Evolutionary conservation across 1,140 invertebrate genomes (phyloP), one percentile per base, ranked within the genome.

Genomic region (Leptinotarsa defecta): DNA sequence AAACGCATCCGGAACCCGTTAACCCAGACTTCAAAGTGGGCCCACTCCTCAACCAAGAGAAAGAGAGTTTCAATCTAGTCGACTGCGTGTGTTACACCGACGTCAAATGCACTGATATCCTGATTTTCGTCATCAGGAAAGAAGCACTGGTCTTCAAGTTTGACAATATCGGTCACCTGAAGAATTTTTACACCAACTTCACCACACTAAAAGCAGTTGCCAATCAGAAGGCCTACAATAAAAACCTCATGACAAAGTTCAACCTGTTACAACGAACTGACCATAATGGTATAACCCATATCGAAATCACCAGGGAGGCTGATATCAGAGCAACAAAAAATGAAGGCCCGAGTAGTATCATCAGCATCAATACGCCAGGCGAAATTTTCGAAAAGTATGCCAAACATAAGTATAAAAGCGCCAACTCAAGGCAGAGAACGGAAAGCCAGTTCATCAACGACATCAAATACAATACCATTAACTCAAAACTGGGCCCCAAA

Each of bases 201-300:
- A 85, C 83, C 49, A 80, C 83, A 3, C 74, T 85, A 8, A 86
- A 86, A 73, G 84, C 84, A 6, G 80, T 85, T 1, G 76, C 81
- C 63, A 84, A 82, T 75, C 84, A 85, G 69, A 82, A 81, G 73
- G 78, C 78, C 5, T 83, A 83, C 76, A 80, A 74, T 5, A 80
- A 74, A 57, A 74, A 79, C 61, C 48, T 69, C 13, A 74, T 61
- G 11, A 77, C 78, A 11, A 83, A 83, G 74, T 86, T 84, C 73
- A 86, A 86, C 70, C 74, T 86, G 19, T 71, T 86, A 2, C 85
- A 86, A 68, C 78, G 84, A 20, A 86, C 84, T 24, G 86, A 86
- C 70, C 79, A 82, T n/a, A 84, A 86, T 77, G 86, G 86, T 5
- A 81, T 86, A 15, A 86, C 85, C 4, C 86, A 86, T 69, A 86